A percentile compares a stretch with the other conserved stretches of the same genome.
Conservation (phyloP, 1,140 invertebrate genomes). For the Pseudobourletiella spinata region DNA sequence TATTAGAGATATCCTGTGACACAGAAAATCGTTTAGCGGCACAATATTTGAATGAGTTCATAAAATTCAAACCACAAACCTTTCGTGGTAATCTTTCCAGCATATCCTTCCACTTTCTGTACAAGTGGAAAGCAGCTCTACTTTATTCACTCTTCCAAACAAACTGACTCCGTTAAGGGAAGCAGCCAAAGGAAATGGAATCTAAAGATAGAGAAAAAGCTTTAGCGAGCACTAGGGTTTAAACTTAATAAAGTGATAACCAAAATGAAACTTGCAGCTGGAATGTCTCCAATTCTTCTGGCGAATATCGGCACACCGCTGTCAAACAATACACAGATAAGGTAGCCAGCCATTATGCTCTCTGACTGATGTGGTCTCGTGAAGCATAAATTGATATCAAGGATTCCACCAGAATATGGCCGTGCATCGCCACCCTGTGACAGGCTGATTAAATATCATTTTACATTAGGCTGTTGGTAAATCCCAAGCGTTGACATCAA, state of each 20-base stretch:
- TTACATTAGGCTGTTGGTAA: too few relatives aligned
- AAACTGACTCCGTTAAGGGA: conserved; percentile 74
- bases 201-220: too few relatives aligned
- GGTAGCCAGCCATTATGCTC: conserved; percentile 33
- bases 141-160: conserved; percentile 62
- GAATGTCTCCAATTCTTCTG: conserved; percentile 26
- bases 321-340: conserved; percentile 28
- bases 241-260: too few relatives aligned
- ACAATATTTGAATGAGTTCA: too few relatives aligned
- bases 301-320: conserved; percentile 32
- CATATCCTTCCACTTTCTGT: conserved; percentile 59
- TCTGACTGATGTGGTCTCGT: too few relatives aligned
- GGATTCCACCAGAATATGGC: too few relatives aligned
- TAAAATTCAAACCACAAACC: too few relatives aligned
- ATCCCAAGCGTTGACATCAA: too few relatives aligned
- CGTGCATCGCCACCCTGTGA: too few relatives aligned
- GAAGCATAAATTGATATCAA: too few relatives aligned
- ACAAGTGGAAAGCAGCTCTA: conserved; percentile 54
- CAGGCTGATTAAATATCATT: too few relatives aligned
- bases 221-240: too few relatives aligned
- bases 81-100: conserved; percentile 65
- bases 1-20: conserved; percentile 43
- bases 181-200: conserved; percentile 68
- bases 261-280: conserved; percentile 20
- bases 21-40: conserved; percentile 18